Base-by-base conservation (phyloP, 2,888 invertebrate species). In the Serripes groenlandicus region DNA sequence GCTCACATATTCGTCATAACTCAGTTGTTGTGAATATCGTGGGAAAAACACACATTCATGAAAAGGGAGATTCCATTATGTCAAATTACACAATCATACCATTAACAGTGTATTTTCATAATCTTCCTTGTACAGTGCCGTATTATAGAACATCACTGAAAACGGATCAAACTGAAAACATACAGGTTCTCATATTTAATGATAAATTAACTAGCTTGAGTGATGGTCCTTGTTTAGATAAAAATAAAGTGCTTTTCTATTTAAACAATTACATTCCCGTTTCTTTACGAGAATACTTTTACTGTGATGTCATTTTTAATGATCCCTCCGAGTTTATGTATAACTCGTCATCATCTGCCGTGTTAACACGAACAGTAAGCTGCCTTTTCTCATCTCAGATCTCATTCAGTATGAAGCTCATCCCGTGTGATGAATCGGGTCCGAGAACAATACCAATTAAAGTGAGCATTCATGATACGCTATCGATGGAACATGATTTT, bases 31-130 rank as follows among this genome's bases (percentile, higher is more conserved):
- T 90, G n/a, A 76, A 74, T 42, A 77, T 92, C 52, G 78, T 86
- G 15, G 84, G 89, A 74, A 86, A 70, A 76, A 86, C 81, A 37
- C 83, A 87, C 75, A 69, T 73, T 32, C 52, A 70, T 64, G 54
- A 72, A n/a, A 52, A 71, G 52, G 60, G 56, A 34, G 70, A 62
- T 30, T 66, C 64, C 23, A 56, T 75, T 7, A 35, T 81, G 21
- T 69, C 87, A 30, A 89, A 89, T 76, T 78, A 79, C 30, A 82
- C 90, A n/a, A 75, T 85, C n/a, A 85, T 78, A 35, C 88, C 91
- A 72, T 87, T 90, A 75, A 85, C 81, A 58, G 75, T 92, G 34
- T 75, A 87, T 80, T 75, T 90, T 42, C 83, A 90, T 78, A 89
- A 89, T 15, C 56, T 85, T 73, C 75, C 84, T 30, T 92, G 91